Evolutionary conservation across 2,113 vertebrate genomes (phyloP).

Genomic region (Oncorhynchus masou): DNA sequence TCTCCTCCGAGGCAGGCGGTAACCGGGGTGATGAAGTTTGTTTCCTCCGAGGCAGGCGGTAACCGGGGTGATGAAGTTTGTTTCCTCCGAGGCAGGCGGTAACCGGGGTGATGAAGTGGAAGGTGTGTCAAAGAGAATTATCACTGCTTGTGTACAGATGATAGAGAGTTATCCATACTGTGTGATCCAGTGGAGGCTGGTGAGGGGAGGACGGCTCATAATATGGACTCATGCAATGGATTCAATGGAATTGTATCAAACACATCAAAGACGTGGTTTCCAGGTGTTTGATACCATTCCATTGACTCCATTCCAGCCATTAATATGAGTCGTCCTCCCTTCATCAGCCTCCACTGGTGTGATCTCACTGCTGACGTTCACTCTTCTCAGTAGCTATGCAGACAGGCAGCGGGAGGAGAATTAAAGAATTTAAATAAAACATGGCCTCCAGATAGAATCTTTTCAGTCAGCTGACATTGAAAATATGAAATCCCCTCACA

Average conservation of each 20-base stretch:
- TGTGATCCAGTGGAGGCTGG: not conserved
- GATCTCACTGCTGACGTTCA: not conserved
- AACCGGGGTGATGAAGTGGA: slow-evolving; percentile 7
- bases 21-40: slow-evolving; percentile 4
- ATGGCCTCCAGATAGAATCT: slow-evolving; percentile 16
- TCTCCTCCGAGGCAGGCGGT: too few species aligned
- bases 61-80: slow-evolving; percentile 2
- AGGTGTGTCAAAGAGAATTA: slow-evolving; percentile 25
- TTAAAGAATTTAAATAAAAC: slow-evolving; percentile 14
- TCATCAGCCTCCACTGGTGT: not conserved
- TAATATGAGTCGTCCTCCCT: too few species aligned
- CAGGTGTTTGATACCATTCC: too few species aligned
- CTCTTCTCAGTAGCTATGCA: not conserved
- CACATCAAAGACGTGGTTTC: too few species aligned
- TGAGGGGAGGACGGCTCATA: too few species aligned
- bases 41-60: too few species aligned
- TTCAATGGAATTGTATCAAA: too few species aligned
- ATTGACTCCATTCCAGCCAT: too few species aligned
- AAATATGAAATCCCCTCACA: slow-evolving; percentile 4
- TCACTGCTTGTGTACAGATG: not conserved
- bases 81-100: too few species aligned
- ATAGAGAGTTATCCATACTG: not conserved
- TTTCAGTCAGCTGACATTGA: slow-evolving; percentile 13
- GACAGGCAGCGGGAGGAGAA: not conserved
- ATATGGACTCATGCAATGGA: too few species aligned